Evolutionary conservation across 2,113 vertebrate species (phyloP), one percentile per base, ranked within the genome.

Genomic region (Platysteira castanea): DNA sequence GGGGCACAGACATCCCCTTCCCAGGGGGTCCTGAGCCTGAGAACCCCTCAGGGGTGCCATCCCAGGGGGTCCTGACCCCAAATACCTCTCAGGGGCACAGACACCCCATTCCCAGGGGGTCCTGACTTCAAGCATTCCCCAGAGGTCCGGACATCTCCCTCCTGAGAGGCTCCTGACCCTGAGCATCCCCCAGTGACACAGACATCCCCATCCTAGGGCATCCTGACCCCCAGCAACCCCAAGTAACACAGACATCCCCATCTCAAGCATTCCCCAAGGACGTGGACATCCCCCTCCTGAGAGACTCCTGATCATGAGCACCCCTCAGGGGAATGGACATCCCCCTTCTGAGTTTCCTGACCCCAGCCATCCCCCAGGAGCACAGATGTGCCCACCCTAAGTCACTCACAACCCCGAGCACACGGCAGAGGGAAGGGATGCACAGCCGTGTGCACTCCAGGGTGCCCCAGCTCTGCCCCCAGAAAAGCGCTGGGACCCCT

Each of bases 11-110:
- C 1, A 2, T 16, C 31, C 37, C 7, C 5, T 1, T 47, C 37
- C 61, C 8, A 8, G 47, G 39, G n/a, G 6, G 2, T 37, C 2
- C 28, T 21, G 31, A 27, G 11, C 14, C 42, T 2, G 1, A 27
- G 30, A 1, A 42, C 42, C 42, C 42, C 30, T 2, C 26, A 24
- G 37, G 31, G 46, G 24, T 42, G 42, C 42, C 42, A 42, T 42
- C 10, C 28, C 13, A 12, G 24, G 21, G n/a, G 0, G 1, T 21
- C 3, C 28, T 31, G 37, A 23, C 28, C 37, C n/a, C 2, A 1
- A 33, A 18, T 2, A 37, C 1, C 11, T 21, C 27, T 6, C 23
- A 30, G n/a, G 21, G 46, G 23, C 23, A 27, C 16, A 3, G 17
- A 33, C 6, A 5, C 8, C 39, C 42, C 42, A 14, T 27, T 9